A percentile compares a stretch with the other conserved stretches of the same genome.
Evolutionary conservation across 1,140 invertebrate genomes (phyloP).

Genomic region (Drosophila sucinea): DNA sequence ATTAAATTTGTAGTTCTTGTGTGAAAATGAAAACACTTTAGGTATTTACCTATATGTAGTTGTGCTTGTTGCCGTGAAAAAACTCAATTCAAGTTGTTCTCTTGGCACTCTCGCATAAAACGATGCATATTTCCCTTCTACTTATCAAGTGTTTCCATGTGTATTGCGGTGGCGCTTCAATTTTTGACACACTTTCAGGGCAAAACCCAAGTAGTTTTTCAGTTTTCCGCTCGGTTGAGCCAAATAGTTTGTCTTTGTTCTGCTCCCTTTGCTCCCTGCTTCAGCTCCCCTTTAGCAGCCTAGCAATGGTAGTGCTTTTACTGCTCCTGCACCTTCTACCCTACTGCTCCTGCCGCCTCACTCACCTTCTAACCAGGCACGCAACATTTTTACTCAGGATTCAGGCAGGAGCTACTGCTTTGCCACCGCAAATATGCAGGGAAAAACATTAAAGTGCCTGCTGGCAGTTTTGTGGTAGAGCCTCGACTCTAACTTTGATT

Average conservation of each 20-base stretch:
- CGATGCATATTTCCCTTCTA: slow-evolving; percentile 11
- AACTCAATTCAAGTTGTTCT: slow-evolving; percentile 11
- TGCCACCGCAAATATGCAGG: slow-evolving; percentile 74
- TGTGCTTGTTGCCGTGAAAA: background rate
- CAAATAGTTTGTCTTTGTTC: slow-evolving; percentile 55
- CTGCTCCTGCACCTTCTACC: background rate
- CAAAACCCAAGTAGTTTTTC: slow-evolving; percentile 47
- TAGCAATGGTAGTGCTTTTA: background rate
- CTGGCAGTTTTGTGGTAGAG: slow-evolving; percentile 45
- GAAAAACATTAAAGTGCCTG: slow-evolving; percentile 67
- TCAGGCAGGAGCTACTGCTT: slow-evolving; percentile 52
- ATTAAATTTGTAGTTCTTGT: too few species aligned
- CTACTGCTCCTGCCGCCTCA: background rate
- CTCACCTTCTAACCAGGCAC: slow-evolving; percentile 8
- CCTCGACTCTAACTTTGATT: slow-evolving; percentile 61
- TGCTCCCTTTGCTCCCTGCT: background rate
- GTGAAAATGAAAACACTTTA: background rate
- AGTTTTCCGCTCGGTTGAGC: slow-evolving; percentile 70
- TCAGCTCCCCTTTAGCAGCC: background rate
- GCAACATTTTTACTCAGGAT: slow-evolving; percentile 41
- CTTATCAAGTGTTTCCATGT: slow-evolving; percentile 32
- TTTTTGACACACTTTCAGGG: slow-evolving; percentile 74
- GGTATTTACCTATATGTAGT: background rate
- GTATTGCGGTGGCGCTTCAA: slow-evolving; percentile 51
- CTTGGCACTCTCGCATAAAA: background rate